Evolutionary conservation across 2,888 invertebrate genomes (phyloP), one percentile per base, ranked within the genome.

Genomic region (Argyra leucocephala): DNA sequence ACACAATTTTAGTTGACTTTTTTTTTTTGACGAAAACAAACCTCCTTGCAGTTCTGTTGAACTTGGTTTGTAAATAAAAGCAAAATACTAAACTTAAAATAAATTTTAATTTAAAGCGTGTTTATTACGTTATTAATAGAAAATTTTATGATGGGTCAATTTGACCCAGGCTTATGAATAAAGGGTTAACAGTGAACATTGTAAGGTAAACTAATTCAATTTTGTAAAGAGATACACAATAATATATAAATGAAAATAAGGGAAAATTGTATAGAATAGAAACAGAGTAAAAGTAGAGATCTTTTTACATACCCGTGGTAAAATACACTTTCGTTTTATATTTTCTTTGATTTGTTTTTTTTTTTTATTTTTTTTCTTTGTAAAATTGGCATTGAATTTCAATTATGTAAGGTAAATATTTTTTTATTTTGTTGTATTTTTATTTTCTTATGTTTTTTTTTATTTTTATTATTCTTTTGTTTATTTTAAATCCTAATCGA

Each of bases 301-400:
- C 48, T 48, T 48, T 48, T 48, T 15, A 48, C 5, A 48, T 12
- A 18, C 48, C 18, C 48, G 15, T 48, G 48, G 48, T 48, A 18
- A 48, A 48, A 15, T 48, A 48, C 15, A 48, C 48, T 18, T 18
- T 9, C 10, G 31, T 31, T 31, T 31, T 31, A n/a, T n/a, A n/a
- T n/a, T n/a, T n/a, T n/a, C n/a, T n/a, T n/a, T n/a, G 4, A 26
- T 26, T 26, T 26, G 26, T 31, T 2, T 31, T 31, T 31, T 31
- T 31, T 7, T 31, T 31, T 31, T 18, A 10, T 2, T 31, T 31
- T 31, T 31, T 31, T 7, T 31, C 12, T 31, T 18, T 9, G n/a
- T 48, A 48, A 48, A 48, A 48, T 48, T 48, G 48, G 48, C 48
- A 48, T 48, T 48, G 48, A 48, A 48, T 48, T 48, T 48, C 48